Conservation (phyloP, 2,888 invertebrate genomes). For the Idaea biselata region DNA sequence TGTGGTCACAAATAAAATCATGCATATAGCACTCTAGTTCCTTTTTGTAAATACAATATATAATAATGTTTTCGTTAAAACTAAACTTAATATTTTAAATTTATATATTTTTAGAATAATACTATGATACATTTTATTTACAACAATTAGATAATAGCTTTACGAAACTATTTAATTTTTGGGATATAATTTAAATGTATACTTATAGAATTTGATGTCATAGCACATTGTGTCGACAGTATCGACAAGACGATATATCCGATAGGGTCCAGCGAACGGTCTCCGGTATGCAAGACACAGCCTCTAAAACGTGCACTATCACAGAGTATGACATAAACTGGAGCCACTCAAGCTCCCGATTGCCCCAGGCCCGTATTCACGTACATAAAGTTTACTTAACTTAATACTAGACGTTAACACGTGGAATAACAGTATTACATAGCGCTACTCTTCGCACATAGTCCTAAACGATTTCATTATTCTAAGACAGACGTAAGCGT, state of each 20-base stretch:
- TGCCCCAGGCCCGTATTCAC: slow-evolving; percentile 78
- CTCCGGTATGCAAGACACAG: slow-evolving; percentile 50
- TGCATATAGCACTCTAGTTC: slow-evolving; percentile 73
- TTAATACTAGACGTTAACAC: slow-evolving; percentile 74
- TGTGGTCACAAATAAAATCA: slow-evolving; percentile 73
- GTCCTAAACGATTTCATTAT: slow-evolving; percentile 33
- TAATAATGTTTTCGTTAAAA: slow-evolving; percentile 29
- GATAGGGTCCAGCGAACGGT: slow-evolving; percentile 35
- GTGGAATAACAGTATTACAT: slow-evolving; percentile 73
- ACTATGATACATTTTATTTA: slow-evolving; percentile 77
- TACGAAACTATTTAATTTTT: slow-evolving; percentile 79
- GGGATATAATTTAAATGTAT: slow-evolving; percentile 66
- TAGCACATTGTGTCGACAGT: slow-evolving; percentile 64
- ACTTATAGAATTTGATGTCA: slow-evolving; percentile 75
- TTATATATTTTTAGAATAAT: slow-evolving; percentile 51
- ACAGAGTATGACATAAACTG: slow-evolving; percentile 79
- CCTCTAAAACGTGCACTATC: slow-evolving; percentile 71
- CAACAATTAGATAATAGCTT: slow-evolving; percentile 67
- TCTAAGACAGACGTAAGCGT: slow-evolving; percentile 49
- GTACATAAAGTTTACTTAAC: slow-evolving; percentile 72
- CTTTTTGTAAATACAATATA: slow-evolving; percentile 43
- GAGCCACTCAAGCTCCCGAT: slow-evolving; percentile 70
- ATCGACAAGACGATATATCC: slow-evolving; percentile 38
- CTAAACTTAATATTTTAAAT: slow-evolving; percentile 46
- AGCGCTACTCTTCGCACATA: slow-evolving; percentile 66